A percentile compares a stretch with the other conserved stretches of the same genome.
These are phyloP conservation scores for Cygnus olor DNA, from an alignment of 2,797 vertebrate genomes.

Conservation along the genomic window DNA sequence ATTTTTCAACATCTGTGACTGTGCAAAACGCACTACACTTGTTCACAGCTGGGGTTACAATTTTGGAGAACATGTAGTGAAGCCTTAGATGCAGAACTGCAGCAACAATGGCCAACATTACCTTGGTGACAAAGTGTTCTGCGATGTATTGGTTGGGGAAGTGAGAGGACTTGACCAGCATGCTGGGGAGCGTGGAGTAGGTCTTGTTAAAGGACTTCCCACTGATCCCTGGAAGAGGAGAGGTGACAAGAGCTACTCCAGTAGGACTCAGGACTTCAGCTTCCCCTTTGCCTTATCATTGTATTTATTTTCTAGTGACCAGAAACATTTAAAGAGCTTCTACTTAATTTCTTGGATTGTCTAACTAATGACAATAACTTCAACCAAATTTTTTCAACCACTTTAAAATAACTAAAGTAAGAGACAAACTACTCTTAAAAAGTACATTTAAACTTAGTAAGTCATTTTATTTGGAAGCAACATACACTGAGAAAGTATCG, in stretches of 20 bases:
- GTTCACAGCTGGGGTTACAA: neutral
- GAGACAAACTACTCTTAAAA: neutral
- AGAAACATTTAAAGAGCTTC: neutral
- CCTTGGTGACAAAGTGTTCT: conserved; percentile 95
- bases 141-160: conserved; percentile 94
- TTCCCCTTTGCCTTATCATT: neutral
- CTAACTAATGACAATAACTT: neutral
- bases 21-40: neutral
- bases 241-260: neutral
- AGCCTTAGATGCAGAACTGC: neutral
- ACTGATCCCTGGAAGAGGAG: conserved; percentile 81
- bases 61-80: neutral
- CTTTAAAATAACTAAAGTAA: neutral
- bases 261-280: neutral
- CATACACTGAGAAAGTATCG: neutral
- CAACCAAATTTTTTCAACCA: neutral
- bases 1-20: neutral
- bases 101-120: conserved; percentile 62
- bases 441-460: neutral
- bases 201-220: conserved; percentile 92
- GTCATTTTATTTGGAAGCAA: neutral
- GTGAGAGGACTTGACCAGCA: conserved; percentile 96
- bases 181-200: conserved; percentile 91
- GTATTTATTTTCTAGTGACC: neutral
- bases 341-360: neutral